Evolutionary conservation across 2,113 vertebrate genomes (phyloP).

Genomic region (Elephas maximus): DNA sequence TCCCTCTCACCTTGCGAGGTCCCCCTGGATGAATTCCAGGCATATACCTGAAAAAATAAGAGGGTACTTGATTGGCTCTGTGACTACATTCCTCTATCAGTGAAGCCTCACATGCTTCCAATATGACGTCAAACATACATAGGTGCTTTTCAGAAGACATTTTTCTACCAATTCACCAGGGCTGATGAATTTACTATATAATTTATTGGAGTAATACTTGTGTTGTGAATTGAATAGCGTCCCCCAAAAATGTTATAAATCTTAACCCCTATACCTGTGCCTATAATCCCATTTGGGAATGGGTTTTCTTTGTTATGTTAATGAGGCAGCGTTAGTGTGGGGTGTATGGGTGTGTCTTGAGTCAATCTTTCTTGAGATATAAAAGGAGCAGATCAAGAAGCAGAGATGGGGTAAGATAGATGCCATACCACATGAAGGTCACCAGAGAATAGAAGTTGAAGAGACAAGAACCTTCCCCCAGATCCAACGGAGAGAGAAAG

Average conservation of each 20-base stretch:
- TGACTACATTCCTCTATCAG: slow-evolving; percentile 30
- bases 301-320: no score
- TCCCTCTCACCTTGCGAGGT: slow-evolving; percentile 19
- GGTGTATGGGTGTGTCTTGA: no score
- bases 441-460: background rate
- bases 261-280: background rate
- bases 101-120: background rate
- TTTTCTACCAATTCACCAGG: slow-evolving; percentile 2
- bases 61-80: slow-evolving; percentile 26
- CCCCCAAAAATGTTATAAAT: background rate
- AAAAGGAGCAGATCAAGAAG: no score
- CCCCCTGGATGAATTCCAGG: background rate
- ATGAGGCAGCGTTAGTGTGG: no score
- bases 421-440: background rate
- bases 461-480: background rate
- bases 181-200: slow-evolving; percentile 64
- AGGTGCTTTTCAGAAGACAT: slow-evolving; percentile 39
- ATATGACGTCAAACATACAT: background rate
- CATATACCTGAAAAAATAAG: slow-evolving; percentile 4
- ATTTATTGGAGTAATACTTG: slow-evolving; percentile 54
- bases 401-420: background rate
- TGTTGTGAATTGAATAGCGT: no score
- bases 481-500: background rate
- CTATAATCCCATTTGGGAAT: no score
- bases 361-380: no score